A percentile compares a stretch with the other conserved stretches of the same genome.
Conservation (phyloP, 2,888 invertebrate genomes). For the Andrena flavipes region DNA sequence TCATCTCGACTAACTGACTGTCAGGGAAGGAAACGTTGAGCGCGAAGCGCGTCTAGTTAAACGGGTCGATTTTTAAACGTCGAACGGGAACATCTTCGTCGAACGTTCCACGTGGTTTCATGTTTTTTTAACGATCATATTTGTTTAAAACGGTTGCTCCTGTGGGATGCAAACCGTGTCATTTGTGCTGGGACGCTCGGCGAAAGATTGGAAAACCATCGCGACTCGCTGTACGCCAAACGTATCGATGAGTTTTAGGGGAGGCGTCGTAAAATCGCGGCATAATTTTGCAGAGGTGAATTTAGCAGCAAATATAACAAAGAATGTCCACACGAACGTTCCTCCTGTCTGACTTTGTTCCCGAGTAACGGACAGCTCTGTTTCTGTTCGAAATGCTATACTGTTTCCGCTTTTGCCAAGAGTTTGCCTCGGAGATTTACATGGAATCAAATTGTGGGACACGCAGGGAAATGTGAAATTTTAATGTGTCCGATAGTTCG, state of each 20-base stretch:
- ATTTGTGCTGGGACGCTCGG: no score
- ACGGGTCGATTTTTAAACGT: background rate
- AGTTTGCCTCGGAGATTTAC: no score
- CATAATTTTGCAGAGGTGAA: background rate
- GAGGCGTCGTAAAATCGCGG: background rate
- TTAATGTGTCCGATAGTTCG: no score
- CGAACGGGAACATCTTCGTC: background rate
- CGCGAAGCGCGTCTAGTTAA: background rate
- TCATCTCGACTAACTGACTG: conserved; percentile 16
- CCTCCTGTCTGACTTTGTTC: no score
- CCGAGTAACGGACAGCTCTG: no score
- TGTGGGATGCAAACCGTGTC: background rate
- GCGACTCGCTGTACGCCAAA: background rate
- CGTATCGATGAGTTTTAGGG: background rate
- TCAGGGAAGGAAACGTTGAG: conserved; percentile 1
- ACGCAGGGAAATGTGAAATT: no score
- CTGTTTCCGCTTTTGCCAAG: no score
- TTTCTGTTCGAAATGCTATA: no score
- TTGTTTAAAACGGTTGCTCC: background rate
- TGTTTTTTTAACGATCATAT: background rate
- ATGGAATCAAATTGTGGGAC: no score
- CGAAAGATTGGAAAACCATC: background rate
- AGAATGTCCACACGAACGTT: no score
- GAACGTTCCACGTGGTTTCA: no score
- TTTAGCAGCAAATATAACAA: no score